Evolutionary conservation across 2,113 vertebrate species (phyloP).

Genomic region (Epinephelus cyanopodus): DNA sequence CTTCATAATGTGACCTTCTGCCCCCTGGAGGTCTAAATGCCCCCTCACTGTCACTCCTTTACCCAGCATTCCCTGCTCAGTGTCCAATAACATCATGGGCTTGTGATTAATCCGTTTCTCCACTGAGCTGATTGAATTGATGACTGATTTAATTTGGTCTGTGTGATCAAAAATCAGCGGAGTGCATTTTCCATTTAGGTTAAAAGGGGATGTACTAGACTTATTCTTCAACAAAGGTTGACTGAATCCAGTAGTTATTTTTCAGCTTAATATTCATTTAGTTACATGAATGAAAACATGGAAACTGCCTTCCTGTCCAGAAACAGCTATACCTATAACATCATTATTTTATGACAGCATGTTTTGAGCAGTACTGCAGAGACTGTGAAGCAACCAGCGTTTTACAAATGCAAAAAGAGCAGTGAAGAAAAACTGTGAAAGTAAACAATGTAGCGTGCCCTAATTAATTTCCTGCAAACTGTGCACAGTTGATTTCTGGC

Average conservation of each 20-base stretch:
- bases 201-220: constrained; percentile 71
- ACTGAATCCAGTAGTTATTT: constrained; percentile 3
- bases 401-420: not conserved
- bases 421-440: not conserved
- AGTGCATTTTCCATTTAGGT: constrained; percentile 65
- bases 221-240: not conserved
- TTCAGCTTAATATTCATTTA: constrained; percentile 30
- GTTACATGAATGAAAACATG: not conserved
- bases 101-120: constrained; percentile 54
- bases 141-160: constrained; percentile 44
- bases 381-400: no score
- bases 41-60: constrained; percentile 41
- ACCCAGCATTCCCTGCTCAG: constrained; percentile 48
- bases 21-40: constrained; percentile 55
- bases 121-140: constrained; percentile 60
- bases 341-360: not conserved
- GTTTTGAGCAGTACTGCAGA: not conserved
- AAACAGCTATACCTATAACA: not conserved
- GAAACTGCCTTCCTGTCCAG: not conserved
- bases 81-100: constrained; percentile 61
- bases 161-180: constrained; percentile 54
- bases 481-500: not conserved
- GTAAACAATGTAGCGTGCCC: not conserved
- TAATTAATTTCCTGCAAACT: not conserved
- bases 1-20: constrained; percentile 61